phyloP scores from a whole-genome alignment of 2,888 invertebrate species.

The Diogma glabrata region DNA sequence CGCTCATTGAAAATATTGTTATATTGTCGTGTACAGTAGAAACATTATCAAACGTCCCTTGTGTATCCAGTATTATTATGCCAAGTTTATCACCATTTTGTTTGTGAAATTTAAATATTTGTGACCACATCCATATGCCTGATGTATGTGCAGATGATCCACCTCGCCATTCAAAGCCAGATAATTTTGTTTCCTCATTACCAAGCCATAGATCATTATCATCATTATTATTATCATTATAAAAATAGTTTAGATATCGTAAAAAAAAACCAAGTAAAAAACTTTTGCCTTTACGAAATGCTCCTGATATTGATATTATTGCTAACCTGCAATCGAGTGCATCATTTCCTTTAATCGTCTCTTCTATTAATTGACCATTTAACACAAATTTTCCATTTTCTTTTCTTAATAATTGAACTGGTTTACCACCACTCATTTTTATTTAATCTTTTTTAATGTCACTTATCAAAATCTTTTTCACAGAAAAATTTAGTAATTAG shows the following conservation, averaged over 20 bases:
- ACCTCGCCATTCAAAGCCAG: slow-evolving; percentile 12
- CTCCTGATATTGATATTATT: slow-evolving; percentile 13
- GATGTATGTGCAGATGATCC: not conserved
- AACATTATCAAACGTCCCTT: slow-evolving; percentile 13
- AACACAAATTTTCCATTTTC: no score
- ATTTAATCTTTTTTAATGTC: no score
- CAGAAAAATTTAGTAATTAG: no score
- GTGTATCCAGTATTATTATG: slow-evolving; percentile 13
- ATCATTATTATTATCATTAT: not conserved
- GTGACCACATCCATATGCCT: not conserved
- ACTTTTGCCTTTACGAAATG: slow-evolving; percentile 14
- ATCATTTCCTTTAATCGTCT: not conserved
- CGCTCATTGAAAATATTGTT: slow-evolving; percentile 14
- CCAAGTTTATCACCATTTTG: slow-evolving; percentile 10
- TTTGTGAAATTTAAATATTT: not conserved
- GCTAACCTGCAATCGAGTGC: not conserved
- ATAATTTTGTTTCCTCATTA: slow-evolving; percentile 3
- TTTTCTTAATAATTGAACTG: no score
- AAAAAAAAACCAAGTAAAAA: slow-evolving; percentile 13
- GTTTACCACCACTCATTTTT: no score
- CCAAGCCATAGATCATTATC: slow-evolving; percentile 8
- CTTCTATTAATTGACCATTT: no score
- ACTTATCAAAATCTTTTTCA: no score
- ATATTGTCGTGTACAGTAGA: slow-evolving; percentile 9
- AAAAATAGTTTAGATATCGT: slow-evolving; percentile 9